These are phyloP conservation scores for Proterorhinus semilunaris DNA, from an alignment of 2,113 vertebrate genomes.

Conservation along the genomic window DNA sequence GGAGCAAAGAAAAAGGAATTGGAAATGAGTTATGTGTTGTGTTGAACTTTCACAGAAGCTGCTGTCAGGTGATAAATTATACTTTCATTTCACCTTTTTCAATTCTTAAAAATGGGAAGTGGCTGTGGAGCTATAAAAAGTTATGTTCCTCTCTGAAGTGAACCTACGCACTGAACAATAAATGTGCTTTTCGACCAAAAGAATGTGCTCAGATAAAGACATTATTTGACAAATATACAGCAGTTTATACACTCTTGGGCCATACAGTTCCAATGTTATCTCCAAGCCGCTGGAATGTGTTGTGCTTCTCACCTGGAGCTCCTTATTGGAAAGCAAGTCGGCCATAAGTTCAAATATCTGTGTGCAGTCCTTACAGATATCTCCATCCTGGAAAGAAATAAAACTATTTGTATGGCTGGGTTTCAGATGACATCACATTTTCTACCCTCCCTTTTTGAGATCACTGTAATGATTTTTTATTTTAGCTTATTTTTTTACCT, in stretches of 20 bases:
- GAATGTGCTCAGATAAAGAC: constrained; percentile 34
- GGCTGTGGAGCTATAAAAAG: not conserved
- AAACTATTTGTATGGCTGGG: not conserved
- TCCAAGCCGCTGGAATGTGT: constrained; percentile 20
- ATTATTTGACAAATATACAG: not conserved
- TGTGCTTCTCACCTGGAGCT: constrained; percentile 64
- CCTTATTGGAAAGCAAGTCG: constrained; percentile 65
- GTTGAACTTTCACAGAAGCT: constrained; percentile 4
- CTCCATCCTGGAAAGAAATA: constrained; percentile 52
- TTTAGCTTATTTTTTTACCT: too few species aligned
- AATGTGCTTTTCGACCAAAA: not conserved
- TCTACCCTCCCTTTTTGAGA: not conserved
- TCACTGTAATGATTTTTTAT: too few species aligned
- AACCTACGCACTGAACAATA: not conserved
- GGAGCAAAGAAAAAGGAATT: too few species aligned
- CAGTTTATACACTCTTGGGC: constrained; percentile 3
- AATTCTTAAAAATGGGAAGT: constrained; percentile 32
- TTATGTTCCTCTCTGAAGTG: not conserved
- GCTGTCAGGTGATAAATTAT: constrained; percentile 1
- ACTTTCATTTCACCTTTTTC: constrained; percentile 37
- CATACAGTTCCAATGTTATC: constrained; percentile 23
- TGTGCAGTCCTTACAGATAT: constrained; percentile 73
- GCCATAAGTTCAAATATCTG: constrained; percentile 69
- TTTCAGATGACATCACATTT: not conserved
- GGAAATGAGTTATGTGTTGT: too few species aligned